A percentile compares a stretch with the other conserved stretches of the same genome.
phyloP scores from a whole-genome alignment of 2,888 invertebrate species.

The Macaria notata region DNA sequence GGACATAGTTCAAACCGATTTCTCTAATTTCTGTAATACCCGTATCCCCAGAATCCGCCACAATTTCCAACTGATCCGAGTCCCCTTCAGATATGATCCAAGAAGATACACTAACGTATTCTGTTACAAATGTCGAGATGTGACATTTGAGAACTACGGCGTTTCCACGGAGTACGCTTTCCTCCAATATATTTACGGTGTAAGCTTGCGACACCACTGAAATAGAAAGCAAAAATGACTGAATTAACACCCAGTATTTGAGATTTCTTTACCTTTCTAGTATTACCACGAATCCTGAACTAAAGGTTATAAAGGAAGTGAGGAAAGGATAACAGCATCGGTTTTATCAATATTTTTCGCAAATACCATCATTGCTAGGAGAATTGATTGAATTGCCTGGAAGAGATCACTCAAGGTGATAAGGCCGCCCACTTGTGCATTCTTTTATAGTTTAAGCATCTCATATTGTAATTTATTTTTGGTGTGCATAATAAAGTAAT shows the following conservation, averaged over 20 bases:
- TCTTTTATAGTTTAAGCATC: too few relatives aligned
- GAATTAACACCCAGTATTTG: background rate
- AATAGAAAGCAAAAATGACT: slow-evolving; percentile 39
- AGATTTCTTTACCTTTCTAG: background rate
- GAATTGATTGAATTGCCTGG: too few relatives aligned
- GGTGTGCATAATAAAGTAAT: too few relatives aligned
- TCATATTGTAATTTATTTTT: too few relatives aligned
- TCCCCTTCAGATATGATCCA: slow-evolving; percentile 91
- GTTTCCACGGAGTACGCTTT: slow-evolving; percentile 94
- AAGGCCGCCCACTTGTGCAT: too few relatives aligned
- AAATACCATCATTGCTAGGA: slow-evolving; percentile 58
- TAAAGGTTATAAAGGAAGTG: background rate
- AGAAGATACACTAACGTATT: slow-evolving; percentile 92
- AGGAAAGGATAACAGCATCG: background rate
- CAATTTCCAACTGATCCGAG: slow-evolving; percentile 72
- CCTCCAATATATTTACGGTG: slow-evolving; percentile 94
- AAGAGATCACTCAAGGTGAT: too few relatives aligned
- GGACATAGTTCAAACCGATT: slow-evolving; percentile 16
- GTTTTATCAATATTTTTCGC: background rate
- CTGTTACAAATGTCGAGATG: slow-evolving; percentile 95
- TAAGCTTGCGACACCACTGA: slow-evolving; percentile 95
- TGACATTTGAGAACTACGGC: slow-evolving; percentile 95
- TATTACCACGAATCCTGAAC: background rate
- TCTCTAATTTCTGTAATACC: slow-evolving; percentile 48
- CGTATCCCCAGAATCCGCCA: slow-evolving; percentile 64